Conservation (phyloP, 2,113 vertebrate genomes). For the Marmota flaviventris region DNA sequence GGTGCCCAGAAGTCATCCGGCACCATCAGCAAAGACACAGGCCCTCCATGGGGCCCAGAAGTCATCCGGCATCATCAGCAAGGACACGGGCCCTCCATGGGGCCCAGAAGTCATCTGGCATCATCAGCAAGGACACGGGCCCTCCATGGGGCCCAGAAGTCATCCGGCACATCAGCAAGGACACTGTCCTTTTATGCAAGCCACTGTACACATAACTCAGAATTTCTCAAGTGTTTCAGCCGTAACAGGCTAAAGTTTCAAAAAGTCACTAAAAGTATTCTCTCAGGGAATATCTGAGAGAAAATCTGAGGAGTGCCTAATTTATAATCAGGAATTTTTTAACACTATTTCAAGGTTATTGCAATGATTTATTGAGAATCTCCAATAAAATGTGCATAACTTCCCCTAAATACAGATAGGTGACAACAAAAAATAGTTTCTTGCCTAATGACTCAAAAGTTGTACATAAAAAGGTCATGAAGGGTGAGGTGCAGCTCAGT, state of each 20-base stretch:
- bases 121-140: too few species aligned
- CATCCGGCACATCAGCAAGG: too few species aligned
- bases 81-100: conserved; percentile 88
- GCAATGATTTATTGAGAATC: conserved; percentile 81
- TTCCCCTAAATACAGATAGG: conserved; percentile 77
- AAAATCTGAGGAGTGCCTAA: conserved; percentile 90
- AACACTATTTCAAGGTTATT: conserved; percentile 84
- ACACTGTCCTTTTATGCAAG: conserved; percentile 89
- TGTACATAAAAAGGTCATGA: conserved; percentile 37
- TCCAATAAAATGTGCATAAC: conserved; percentile 79
- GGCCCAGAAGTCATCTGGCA: too few species aligned
- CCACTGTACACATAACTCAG: conserved; percentile 93
- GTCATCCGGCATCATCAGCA: conserved; percentile 91
- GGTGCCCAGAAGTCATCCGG: too few species aligned
- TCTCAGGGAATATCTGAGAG: conserved; percentile 91
- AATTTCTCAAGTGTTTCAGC: conserved; percentile 93
- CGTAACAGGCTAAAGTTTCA: conserved; percentile 93
- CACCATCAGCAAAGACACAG: too few species aligned
- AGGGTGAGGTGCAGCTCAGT: too few species aligned
- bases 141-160: too few species aligned
- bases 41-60: too few species aligned
- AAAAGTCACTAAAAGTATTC: conserved; percentile 92
- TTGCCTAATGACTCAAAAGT: conserved; percentile 74
- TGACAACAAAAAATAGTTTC: conserved; percentile 75
- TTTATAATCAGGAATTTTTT: conserved; percentile 83